Evolutionary conservation across 2,797 vertebrate genomes (phyloP).

Genomic region (Trematomus bernacchii): DNA sequence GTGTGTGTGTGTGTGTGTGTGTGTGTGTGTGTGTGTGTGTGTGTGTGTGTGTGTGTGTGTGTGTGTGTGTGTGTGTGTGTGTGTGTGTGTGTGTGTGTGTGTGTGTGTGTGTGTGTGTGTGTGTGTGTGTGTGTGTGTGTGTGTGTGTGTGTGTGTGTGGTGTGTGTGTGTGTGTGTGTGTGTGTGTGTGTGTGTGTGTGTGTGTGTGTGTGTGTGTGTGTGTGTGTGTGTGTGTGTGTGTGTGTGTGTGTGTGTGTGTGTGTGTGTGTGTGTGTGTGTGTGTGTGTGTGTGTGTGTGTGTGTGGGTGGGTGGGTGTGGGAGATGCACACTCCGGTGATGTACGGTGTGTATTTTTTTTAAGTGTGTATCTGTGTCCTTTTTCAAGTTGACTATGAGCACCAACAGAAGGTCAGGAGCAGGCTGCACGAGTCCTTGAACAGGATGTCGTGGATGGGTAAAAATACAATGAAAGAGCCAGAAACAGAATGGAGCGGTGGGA

Average conservation of each 20-base stretch:
- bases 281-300: constrained; percentile 1
- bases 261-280: constrained; percentile 6
- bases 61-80: constrained; percentile 6
- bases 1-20: constrained; percentile 8
- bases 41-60: neutral
- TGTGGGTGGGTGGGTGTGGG: neutral
- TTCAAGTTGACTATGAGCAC: constrained; percentile 1
- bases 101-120: constrained; percentile 1
- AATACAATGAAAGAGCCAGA: constrained; percentile 64
- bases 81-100: constrained; percentile 6
- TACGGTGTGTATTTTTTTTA: constrained; percentile 1
- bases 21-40: neutral
- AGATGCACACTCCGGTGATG: neutral
- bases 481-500: constrained; percentile 19
- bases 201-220: constrained; percentile 8
- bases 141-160: neutral
- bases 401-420: constrained; percentile 50
- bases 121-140: constrained; percentile 12
- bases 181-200: neutral
- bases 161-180: neutral
- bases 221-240: neutral
- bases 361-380: constrained; percentile 4
- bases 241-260: constrained; percentile 10
- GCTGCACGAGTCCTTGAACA: constrained; percentile 57
- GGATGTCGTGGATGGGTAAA: constrained; percentile 62